A percentile compares a stretch with the other conserved stretches of the same genome.
These are phyloP conservation scores for Columba guinea DNA, from an alignment of 2,797 vertebrate genomes.

Conservation along the genomic window DNA sequence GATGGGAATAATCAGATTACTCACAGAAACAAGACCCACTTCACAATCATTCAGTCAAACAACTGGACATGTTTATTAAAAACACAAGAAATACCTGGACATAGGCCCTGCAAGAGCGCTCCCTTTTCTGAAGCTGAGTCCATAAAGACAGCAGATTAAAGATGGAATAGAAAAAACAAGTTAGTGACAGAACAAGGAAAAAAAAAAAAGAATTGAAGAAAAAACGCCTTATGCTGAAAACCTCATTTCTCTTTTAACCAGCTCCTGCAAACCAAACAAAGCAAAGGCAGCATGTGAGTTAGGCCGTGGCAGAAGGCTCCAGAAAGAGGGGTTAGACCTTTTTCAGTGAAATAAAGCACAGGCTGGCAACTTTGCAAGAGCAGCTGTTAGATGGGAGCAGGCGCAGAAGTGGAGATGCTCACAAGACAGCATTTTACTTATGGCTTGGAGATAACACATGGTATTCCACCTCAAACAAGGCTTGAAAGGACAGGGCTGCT, in stretches of 20 bases:
- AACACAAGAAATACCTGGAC: slow-evolving; percentile 92
- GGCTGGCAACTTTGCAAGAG: not conserved
- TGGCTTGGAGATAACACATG: slow-evolving; percentile 21
- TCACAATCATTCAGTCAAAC: slow-evolving; percentile 68
- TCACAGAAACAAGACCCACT: slow-evolving; percentile 42
- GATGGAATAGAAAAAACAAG: slow-evolving; percentile 78
- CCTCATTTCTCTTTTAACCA: slow-evolving; percentile 34
- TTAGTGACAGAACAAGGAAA: slow-evolving; percentile 72
- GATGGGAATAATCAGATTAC: not conserved
- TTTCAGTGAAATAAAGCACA: slow-evolving; percentile 29
- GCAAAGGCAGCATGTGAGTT: slow-evolving; percentile 23
- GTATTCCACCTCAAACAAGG: slow-evolving; percentile 9
- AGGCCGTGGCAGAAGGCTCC: slow-evolving; percentile 43
- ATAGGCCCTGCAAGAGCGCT: slow-evolving; percentile 98
- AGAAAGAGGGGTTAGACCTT: slow-evolving; percentile 13
- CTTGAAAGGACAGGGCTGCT: not conserved
- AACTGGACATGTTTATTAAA: slow-evolving; percentile 69
- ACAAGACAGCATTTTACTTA: slow-evolving; percentile 21
- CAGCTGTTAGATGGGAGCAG: slow-evolving; percentile 56
- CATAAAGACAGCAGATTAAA: slow-evolving; percentile 81
- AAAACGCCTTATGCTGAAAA: slow-evolving; percentile 61
- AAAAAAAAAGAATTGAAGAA: slow-evolving; percentile 53
- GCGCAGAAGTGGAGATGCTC: slow-evolving; percentile 28
- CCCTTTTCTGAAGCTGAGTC: slow-evolving; percentile 99
- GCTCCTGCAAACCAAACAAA: slow-evolving; percentile 30